Conservation (phyloP, 2,888 invertebrate genomes). For the Eupithecia subumbrata region DNA sequence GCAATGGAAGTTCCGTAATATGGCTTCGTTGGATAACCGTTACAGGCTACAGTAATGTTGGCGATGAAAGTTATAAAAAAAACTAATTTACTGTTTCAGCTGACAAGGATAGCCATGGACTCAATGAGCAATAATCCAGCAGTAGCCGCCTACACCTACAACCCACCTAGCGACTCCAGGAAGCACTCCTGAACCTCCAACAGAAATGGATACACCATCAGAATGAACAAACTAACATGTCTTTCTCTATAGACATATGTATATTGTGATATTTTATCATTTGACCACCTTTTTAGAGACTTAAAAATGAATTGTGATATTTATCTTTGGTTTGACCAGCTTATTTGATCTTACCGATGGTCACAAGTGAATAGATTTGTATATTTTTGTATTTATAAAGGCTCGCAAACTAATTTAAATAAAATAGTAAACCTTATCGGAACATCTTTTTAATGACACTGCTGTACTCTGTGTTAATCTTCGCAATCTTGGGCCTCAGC, state of each 20-base stretch:
- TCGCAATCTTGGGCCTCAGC: constrained; percentile 82
- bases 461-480: constrained; percentile 84
- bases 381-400: constrained; percentile 2
- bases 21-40: too few species aligned
- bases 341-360: not conserved
- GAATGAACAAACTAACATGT: not conserved
- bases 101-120: constrained; percentile 37
- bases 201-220: constrained; percentile 6
- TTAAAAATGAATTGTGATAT: constrained; percentile 3
- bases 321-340: not conserved
- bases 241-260: not conserved
- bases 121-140: constrained; percentile 26
- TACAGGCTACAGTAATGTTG: too few species aligned
- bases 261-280: constrained; percentile 1
- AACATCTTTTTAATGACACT: constrained; percentile 85
- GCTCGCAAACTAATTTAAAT: constrained; percentile 3
- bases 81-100: constrained; percentile 23
- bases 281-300: not conserved
- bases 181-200: constrained; percentile 24
- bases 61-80: too few species aligned
- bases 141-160: constrained; percentile 19
- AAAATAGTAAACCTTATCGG: constrained; percentile 50
- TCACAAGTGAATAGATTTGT: constrained; percentile 4
- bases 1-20: too few species aligned
- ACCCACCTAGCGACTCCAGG: constrained; percentile 7